phyloP scores from a whole-genome alignment of 2,113 vertebrate species.

The Engystomops pustulosus region DNA sequence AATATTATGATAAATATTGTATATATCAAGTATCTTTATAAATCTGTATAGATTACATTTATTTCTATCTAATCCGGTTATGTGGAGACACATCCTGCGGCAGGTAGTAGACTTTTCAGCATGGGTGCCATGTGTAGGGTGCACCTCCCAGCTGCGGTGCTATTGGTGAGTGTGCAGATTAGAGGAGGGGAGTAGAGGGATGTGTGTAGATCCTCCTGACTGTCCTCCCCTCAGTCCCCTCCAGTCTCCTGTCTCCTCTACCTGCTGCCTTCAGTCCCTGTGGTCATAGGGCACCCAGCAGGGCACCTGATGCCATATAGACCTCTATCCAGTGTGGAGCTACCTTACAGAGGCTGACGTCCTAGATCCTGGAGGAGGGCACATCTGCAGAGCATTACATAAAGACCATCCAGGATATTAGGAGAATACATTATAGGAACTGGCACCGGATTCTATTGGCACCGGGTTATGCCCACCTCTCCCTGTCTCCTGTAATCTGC shows the following conservation, averaged over 20 bases:
- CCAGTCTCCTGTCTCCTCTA: neutral
- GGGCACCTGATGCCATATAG: neutral
- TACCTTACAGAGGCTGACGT: neutral
- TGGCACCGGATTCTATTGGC: neutral
- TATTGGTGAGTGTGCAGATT: slow-evolving; percentile 33
- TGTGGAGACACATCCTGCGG: neutral
- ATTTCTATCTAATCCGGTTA: neutral
- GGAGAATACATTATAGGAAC: neutral
- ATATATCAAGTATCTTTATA: no score
- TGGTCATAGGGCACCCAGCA: neutral
- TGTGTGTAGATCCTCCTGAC: neutral
- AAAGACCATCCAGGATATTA: neutral
- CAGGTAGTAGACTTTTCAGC: neutral
- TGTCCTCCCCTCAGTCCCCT: neutral
- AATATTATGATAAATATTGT: no score
- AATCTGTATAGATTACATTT: no score
- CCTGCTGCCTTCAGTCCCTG: neutral
- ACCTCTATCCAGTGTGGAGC: neutral
- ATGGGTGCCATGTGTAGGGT: neutral
- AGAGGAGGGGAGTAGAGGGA: neutral
- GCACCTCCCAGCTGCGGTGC: neutral
- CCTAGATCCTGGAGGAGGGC: neutral
- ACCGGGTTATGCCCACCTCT: neutral
- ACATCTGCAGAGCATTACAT: no score
- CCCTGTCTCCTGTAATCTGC: slow-evolving; percentile 37